These are phyloP conservation scores for Amniataba percoides DNA, from an alignment of 2,797 vertebrate genomes.

Conservation along the genomic window DNA sequence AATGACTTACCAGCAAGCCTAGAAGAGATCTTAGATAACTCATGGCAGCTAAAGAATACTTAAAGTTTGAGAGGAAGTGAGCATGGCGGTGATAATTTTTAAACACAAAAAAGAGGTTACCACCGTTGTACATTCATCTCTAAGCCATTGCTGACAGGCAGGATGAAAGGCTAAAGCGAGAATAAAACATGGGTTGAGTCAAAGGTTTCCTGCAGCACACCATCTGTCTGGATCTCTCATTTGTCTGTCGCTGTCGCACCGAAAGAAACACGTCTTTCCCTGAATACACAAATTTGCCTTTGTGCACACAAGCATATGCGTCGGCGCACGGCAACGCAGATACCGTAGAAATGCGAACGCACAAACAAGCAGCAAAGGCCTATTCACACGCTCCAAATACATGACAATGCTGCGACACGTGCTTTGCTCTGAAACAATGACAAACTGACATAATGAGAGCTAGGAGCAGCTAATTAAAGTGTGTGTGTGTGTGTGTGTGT, in stretches of 20 bases:
- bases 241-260: constrained; percentile 52
- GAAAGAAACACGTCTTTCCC: constrained; percentile 47
- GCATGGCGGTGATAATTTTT: constrained; percentile 44
- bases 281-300: constrained; percentile 2
- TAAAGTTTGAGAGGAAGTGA: constrained; percentile 17
- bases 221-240: constrained; percentile 68
- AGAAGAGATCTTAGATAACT: constrained; percentile 5
- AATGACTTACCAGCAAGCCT: neutral
- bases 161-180: constrained; percentile 72
- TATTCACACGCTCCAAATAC: constrained; percentile 8
- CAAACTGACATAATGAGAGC: constrained; percentile 37
- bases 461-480: constrained; percentile 51
- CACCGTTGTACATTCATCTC: constrained; percentile 58
- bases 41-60: neutral
- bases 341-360: neutral
- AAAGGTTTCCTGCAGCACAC: constrained; percentile 72
- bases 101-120: constrained; percentile 38
- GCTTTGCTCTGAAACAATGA: constrained; percentile 25
- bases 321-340: constrained; percentile 14
- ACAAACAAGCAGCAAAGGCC: neutral
- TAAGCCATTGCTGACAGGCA: constrained; percentile 54
- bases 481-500: neutral
- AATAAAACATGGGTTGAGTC: constrained; percentile 74
- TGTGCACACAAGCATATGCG: neutral
- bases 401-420: neutral